Base-by-base conservation (phyloP, 1,140 invertebrate species). In the Coelopa frigida region DNA sequence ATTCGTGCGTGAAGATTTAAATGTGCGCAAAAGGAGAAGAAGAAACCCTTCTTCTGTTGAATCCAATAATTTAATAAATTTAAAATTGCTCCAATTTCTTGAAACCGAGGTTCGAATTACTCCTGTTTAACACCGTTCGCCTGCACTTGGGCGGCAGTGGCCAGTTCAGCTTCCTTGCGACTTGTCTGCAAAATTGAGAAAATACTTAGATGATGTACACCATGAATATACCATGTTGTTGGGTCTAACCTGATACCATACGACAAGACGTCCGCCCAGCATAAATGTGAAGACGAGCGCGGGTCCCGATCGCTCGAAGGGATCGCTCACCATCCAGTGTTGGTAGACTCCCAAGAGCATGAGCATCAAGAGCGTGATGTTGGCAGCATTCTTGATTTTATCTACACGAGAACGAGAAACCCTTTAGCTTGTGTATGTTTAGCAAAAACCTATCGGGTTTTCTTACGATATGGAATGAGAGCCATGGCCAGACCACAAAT, bases 271-370 rank as follows among this genome's bases (percentile, higher is more conserved):
- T 54, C 94, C 94, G 36, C 81, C 83, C n/a, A 98, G 73, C 83
- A 98, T 92, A 57, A 97, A 89, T 58, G 92, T 87, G 71, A 98
- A 97, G 12, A 97, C 91, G 56, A 97, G 71, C 31, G 91, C 85
- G 5, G 93, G 90, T 42, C 90, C 91, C 46, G 89, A 91, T 56
- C 90, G 80, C 68, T 96, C 92, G 65, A 96, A 84, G 52, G 90
- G 89, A 70, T 96, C 91, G 47, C 89, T 86, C 3, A 95, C 84
- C 77, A 90, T 87, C 56, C 86, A 85, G 68, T 96, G 92, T 3
- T 90, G 92, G 71, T 96, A 95, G 33, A 94, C 83, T 21, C 89
- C 88, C 73, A 92, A 80, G 29, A 91, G 59, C 78, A 91, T 94
- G 18, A 94, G 68, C 17, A 85, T 49, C 7, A 97, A 72, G 36